Evolutionary conservation across 2,797 vertebrate genomes (phyloP), one percentile per base, ranked within the genome.

Genomic region (Hemitrygon akajei): DNA sequence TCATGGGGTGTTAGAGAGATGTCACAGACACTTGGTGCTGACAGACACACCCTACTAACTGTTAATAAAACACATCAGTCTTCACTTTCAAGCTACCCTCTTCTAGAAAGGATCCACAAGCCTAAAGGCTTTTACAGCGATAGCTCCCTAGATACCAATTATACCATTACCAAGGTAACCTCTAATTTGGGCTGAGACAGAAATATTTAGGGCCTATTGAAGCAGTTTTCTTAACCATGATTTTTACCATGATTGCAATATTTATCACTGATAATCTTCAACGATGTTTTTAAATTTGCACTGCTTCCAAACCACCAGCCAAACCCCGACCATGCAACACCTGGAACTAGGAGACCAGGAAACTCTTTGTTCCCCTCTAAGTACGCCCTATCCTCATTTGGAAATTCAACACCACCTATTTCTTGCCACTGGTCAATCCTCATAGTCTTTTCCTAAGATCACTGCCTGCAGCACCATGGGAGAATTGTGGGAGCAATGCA

Each of bases 11-110:
- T 87, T 69, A 66, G 60, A 37, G 86, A 89, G 86, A 89, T 89
- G 86, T 89, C 86, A 89, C 86, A 89, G 86, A 89, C 20, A 69
- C 60, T 69, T 69, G 63, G 86, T 63, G 86, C n/a, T 89, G 86
- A 66, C 60, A 89, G 86, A 69, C 86, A 69, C 63, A 89, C 86
- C 86, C 86, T n/a, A 69, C 86, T 66, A 89, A 69, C 86, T 89
- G 86, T 34, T 37, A 89, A 89, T 89, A 89, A 89, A 69, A 89
- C 60, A 89, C 86, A 37, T 89, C 86, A 89, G 86, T 66, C 86
- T 69, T 69, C 86, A 69, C 86, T 89, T 89, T 89, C 60, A 89
- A 89, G 34, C 66, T 89, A 60, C n/a, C 18, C 71, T 18, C n/a
- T 89, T 69, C 60, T 60, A 34, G n/a, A 89, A 89, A 18, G 60